Evolutionary conservation across 2,888 invertebrate species (phyloP).

Genomic region (Parnassius apollo): DNA sequence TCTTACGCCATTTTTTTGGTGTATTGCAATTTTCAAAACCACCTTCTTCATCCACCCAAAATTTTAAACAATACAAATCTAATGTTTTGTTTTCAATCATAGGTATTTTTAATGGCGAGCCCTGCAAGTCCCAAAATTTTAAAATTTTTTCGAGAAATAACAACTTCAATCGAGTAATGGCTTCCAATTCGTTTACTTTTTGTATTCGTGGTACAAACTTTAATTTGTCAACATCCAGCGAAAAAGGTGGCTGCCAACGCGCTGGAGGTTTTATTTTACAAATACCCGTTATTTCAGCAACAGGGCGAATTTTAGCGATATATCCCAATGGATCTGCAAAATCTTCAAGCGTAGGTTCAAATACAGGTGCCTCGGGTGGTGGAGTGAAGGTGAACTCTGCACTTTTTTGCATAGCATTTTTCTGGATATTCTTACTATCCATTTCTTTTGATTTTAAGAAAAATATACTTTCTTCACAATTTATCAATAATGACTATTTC

Average conservation of each 20-base stretch:
- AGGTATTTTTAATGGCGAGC: constrained; percentile 83
- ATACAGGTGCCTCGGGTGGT: constrained; percentile 85
- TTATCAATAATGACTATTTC: constrained; percentile 29
- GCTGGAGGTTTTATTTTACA: constrained; percentile 89
- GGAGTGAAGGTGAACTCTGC: constrained; percentile 76
- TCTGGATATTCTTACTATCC: constrained; percentile 76
- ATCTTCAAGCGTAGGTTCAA: constrained; percentile 86
- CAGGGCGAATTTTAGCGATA: constrained; percentile 86
- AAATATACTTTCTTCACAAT: constrained; percentile 26
- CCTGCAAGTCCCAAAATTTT: constrained; percentile 88
- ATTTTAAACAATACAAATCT: constrained; percentile 85
- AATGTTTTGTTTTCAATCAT: constrained; percentile 86
- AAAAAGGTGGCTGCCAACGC: constrained; percentile 90
- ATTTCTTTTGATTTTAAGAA: constrained; percentile 41
- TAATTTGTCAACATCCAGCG: constrained; percentile 85
- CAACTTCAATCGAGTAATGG: constrained; percentile 85
- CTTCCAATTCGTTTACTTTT: constrained; percentile 82
- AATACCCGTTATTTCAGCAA: constrained; percentile 87
- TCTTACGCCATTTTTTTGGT: constrained; percentile 85
- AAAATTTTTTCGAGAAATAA: constrained; percentile 87
- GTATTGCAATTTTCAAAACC: constrained; percentile 81
- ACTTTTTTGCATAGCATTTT: constrained; percentile 78
- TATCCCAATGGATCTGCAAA: constrained; percentile 87
- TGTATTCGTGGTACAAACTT: constrained; percentile 79
- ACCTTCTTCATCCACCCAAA: constrained; percentile 81